These are phyloP conservation scores for Odocoileus virginianus DNA, from an alignment of 2,113 vertebrate genomes.

Conservation along the genomic window DNA sequence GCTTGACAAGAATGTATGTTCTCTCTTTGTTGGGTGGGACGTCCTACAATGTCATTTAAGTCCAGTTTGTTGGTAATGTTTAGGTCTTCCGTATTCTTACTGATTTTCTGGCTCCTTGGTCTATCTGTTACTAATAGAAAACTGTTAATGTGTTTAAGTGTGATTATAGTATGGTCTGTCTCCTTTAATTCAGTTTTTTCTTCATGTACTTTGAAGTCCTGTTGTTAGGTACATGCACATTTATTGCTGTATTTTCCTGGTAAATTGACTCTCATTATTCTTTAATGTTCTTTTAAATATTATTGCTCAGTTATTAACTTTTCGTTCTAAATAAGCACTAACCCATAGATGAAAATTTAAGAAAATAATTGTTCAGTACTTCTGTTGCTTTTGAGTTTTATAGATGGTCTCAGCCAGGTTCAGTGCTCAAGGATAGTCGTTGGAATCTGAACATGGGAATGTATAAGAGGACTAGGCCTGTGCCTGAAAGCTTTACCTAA, in stretches of 20 bases:
- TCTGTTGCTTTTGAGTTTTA: neutral
- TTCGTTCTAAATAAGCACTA: neutral
- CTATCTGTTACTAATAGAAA: neutral
- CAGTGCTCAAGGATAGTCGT: neutral
- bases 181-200: neutral
- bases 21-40: neutral
- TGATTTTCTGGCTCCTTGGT: neutral
- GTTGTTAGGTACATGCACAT: neutral
- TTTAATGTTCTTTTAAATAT: neutral
- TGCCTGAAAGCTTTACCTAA: neutral
- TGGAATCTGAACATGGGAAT: neutral
- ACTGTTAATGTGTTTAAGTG: neutral
- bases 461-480: neutral
- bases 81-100: neutral
- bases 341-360: neutral
- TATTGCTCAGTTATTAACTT: neutral
- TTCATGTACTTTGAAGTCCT: neutral
- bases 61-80: neutral
- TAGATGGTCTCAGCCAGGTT: neutral
- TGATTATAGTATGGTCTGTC: neutral
- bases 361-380: neutral
- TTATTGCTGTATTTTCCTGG: neutral
- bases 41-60: neutral
- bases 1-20: neutral
- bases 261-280: neutral